Percentiles rank a stretch among this genome's conserved stretches.
phyloP scores from a whole-genome alignment of 1,140 invertebrate species.

The Orchesella cincta region DNA sequence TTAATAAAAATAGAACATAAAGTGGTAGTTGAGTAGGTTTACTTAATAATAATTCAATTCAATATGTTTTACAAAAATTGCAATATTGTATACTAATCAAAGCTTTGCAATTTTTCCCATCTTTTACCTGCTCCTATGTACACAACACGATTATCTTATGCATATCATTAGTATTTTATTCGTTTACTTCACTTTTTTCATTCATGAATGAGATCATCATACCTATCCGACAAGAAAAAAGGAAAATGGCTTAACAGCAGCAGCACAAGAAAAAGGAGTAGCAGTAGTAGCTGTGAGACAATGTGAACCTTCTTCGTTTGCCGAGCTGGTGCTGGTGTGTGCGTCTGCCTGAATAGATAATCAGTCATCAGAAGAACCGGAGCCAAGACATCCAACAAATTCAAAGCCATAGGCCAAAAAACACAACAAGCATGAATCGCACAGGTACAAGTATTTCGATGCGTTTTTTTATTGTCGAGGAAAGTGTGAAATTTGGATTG shows the following conservation, averaged over 20 bases:
- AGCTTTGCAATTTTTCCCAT: too few relatives aligned
- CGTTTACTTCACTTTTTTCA: slow-evolving; percentile 20
- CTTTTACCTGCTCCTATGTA: too few relatives aligned
- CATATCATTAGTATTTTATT: slow-evolving; percentile 1
- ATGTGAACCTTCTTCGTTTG: neutral
- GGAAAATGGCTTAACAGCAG: neutral
- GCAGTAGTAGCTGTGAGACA: neutral
- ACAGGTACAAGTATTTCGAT: neutral
- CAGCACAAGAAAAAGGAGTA: neutral
- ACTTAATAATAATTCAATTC: too few relatives aligned
- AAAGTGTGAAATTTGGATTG: slow-evolving; percentile 10
- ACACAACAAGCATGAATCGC: neutral
- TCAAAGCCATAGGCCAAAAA: neutral
- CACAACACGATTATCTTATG: too few relatives aligned
- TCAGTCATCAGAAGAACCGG: neutral
- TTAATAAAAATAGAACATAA: too few relatives aligned
- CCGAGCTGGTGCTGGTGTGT: too few relatives aligned
- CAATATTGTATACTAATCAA: too few relatives aligned
- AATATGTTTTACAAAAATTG: too few relatives aligned
- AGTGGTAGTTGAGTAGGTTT: too few relatives aligned
- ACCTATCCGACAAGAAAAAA: slow-evolving; percentile 19
- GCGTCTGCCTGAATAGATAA: too few relatives aligned
- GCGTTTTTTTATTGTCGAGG: neutral
- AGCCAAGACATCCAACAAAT: too few relatives aligned
- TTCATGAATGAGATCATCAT: slow-evolving; percentile 26